Evolutionary conservation across 2,888 invertebrate species (phyloP).

Genomic region (Dasypolia templi): DNA sequence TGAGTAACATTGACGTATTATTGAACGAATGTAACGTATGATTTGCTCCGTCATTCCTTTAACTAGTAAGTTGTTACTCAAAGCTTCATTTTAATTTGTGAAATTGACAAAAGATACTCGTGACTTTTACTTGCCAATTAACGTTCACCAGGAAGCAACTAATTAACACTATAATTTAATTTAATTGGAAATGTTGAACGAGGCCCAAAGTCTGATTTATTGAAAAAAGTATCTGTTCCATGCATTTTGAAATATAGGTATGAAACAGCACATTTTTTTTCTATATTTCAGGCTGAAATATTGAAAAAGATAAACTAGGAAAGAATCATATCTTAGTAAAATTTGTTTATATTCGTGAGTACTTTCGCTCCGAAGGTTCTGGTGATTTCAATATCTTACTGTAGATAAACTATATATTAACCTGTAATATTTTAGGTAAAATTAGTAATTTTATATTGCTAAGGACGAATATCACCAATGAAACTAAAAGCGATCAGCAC

Average conservation of each 20-base stretch:
- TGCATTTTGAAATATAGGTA: neutral
- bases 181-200: too few relatives aligned
- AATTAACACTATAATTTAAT: too few relatives aligned
- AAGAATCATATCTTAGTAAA: neutral
- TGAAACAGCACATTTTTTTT: neutral
- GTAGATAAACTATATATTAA: neutral
- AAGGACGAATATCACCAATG: neutral
- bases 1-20: too few relatives aligned
- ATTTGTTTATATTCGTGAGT: neutral
- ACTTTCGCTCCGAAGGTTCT: neutral
- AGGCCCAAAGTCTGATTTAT: neutral
- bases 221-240: neutral
- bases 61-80: too few relatives aligned
- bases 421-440: neutral
- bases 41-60: too few relatives aligned
- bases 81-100: too few relatives aligned
- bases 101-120: too few relatives aligned
- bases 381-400: neutral
- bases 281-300: too few relatives aligned
- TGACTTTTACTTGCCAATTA: too few relatives aligned
- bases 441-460: neutral
- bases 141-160: too few relatives aligned
- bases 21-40: too few relatives aligned
- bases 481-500: neutral
- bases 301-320: neutral